Conservation (phyloP, 2,888 invertebrate species). For the Caenorhabditis sp. region DNA sequence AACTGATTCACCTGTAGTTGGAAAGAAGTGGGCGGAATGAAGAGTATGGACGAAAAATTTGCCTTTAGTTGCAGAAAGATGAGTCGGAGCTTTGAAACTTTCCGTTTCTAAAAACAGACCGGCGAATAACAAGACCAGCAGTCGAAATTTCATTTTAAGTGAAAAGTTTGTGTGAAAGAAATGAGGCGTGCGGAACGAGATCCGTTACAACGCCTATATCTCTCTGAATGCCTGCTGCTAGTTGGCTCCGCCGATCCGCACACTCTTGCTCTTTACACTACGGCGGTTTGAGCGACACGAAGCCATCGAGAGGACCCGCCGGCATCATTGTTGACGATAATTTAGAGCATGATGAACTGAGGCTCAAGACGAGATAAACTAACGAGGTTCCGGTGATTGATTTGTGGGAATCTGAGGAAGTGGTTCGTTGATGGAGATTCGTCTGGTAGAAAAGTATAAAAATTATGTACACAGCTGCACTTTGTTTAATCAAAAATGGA, state of each 20-base stretch:
- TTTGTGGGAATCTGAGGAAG: slow-evolving; percentile 14
- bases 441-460: background rate
- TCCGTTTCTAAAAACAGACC: too few relatives aligned
- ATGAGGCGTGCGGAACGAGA: slow-evolving; percentile 57
- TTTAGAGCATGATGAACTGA: slow-evolving; percentile 59
- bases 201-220: slow-evolving; percentile 51
- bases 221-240: too few relatives aligned
- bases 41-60: slow-evolving; percentile 78
- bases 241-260: slow-evolving; percentile 17
- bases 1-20: slow-evolving; percentile 79
- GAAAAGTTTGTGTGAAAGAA: slow-evolving; percentile 55
- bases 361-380: slow-evolving; percentile 38
- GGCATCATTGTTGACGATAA: slow-evolving; percentile 50
- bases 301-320: slow-evolving; percentile 26
- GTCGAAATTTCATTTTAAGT: slow-evolving; percentile 59
- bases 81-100: slow-evolving; percentile 55
- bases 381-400: slow-evolving; percentile 27
- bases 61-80: slow-evolving; percentile 69
- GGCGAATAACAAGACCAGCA: slow-evolving; percentile 18
- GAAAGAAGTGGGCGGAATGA: slow-evolving; percentile 80
- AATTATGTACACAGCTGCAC: slow-evolving; percentile 11
- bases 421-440: background rate
- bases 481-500: background rate
- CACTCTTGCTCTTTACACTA: slow-evolving; percentile 59
- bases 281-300: slow-evolving; percentile 51